Conservation (phyloP, 2,113 vertebrate species). For the Ochotona princeps region DNA sequence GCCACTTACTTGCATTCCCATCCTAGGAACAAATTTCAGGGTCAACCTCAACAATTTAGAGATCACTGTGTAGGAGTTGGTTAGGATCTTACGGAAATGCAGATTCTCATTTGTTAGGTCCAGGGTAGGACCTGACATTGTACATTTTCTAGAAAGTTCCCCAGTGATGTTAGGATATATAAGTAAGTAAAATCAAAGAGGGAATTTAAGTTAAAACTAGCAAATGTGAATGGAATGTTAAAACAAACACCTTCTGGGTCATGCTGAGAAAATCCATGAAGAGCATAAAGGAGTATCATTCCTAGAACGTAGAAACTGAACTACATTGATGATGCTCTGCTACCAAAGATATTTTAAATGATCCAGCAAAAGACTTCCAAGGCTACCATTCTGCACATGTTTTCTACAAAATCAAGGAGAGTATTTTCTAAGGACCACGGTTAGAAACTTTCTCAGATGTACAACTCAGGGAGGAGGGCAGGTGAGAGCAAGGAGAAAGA, state of each 20-base stretch:
- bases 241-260: background rate
- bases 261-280: background rate
- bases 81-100: background rate
- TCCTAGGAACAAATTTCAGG: slow-evolving; percentile 35
- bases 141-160: background rate
- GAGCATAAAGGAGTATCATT: background rate
- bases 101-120: slow-evolving; percentile 2
- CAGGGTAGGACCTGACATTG: background rate
- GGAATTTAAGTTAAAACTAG: background rate
- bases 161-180: background rate
- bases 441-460: background rate
- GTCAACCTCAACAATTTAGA: slow-evolving; percentile 18
- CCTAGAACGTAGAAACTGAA: background rate
- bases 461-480: background rate
- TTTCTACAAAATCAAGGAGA: background rate
- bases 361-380: background rate
- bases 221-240: background rate
- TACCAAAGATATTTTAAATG: background rate
- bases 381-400: background rate
- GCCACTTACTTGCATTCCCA: background rate
- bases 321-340: background rate
- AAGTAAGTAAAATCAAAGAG: background rate
- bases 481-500: background rate
- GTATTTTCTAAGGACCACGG: background rate
- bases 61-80: background rate